A percentile compares a stretch with the other conserved stretches of the same genome.
Conservation (phyloP, 2,797 vertebrate genomes). For the Dromococcyx pavoninus region DNA sequence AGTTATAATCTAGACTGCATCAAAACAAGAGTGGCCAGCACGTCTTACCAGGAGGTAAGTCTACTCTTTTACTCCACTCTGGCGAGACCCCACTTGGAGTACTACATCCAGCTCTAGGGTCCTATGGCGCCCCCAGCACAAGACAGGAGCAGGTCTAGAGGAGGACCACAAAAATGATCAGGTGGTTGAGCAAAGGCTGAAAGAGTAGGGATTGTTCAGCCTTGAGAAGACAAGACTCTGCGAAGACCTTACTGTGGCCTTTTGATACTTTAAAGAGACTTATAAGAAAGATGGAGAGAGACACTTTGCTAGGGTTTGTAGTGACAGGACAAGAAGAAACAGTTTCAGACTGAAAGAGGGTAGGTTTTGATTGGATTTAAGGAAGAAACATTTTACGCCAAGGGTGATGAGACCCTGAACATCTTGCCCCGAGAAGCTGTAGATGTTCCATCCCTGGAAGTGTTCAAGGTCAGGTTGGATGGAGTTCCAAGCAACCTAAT, state of each 20-base stretch:
- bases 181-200: not conserved
- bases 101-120: rapidly evolving
- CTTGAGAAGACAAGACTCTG: not conserved
- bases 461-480: not conserved
- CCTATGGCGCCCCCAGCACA: rapidly evolving
- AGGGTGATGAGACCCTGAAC: not conserved
- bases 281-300: not conserved
- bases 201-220: rapidly evolving
- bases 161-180: not conserved
- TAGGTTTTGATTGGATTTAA: not conserved
- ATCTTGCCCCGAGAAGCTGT: not conserved
- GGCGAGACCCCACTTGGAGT: not conserved
- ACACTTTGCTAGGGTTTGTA: no score
- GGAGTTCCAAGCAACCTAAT: not conserved
- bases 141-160: not conserved
- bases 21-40: rapidly evolving
- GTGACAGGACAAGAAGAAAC: not conserved
- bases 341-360: not conserved
- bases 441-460: not conserved
- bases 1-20: not conserved
- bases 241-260: not conserved
- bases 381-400: not conserved
- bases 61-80: rapidly evolving
- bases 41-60: not conserved
- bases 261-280: not conserved